These are phyloP conservation scores for Ectemnius continuus DNA, from an alignment of 2,888 invertebrate genomes.

Conservation along the genomic window DNA sequence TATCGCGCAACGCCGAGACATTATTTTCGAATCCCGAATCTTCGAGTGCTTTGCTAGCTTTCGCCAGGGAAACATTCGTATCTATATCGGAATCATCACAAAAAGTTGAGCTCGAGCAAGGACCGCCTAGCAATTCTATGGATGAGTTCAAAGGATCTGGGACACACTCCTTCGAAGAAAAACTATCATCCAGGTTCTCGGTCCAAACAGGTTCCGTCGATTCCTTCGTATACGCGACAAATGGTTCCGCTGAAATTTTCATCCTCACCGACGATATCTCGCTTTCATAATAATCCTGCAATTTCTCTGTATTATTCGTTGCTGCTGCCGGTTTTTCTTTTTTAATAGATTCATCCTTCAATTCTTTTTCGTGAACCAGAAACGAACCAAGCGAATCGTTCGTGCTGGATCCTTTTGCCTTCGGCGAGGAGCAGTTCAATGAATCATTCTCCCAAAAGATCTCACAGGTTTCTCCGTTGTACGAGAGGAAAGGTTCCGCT, in stretches of 20 bases:
- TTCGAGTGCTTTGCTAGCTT: background rate
- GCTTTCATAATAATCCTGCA: no score
- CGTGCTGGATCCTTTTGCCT: background rate
- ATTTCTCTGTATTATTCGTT: no score
- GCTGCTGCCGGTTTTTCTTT: no score
- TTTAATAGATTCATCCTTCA: conserved; percentile 6
- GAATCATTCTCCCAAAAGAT: background rate
- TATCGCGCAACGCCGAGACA: conserved; percentile 13
- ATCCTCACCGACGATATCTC: background rate
- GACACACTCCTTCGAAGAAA: background rate
- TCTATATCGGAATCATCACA: background rate
- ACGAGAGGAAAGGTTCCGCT: no score
- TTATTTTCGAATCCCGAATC: conserved; percentile 34
- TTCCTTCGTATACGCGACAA: conserved; percentile 21
- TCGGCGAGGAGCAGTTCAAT: background rate
- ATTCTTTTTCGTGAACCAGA: conserved; percentile 9
- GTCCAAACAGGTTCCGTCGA: conserved; percentile 19
- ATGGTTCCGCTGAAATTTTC: conserved; percentile 39
- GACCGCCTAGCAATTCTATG: conserved; percentile 6
- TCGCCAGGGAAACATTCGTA: background rate
- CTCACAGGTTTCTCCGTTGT: no score
- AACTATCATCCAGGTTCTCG: conserved; percentile 20
- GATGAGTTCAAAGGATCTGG: background rate
- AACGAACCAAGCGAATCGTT: conserved; percentile 22
- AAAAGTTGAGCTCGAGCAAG: conserved; percentile 21